Percentiles rank a stretch among this genome's conserved stretches.
These are phyloP conservation scores for Drosophila kanapiae DNA, from an alignment of 1,140 invertebrate species.

Conservation along the genomic window DNA sequence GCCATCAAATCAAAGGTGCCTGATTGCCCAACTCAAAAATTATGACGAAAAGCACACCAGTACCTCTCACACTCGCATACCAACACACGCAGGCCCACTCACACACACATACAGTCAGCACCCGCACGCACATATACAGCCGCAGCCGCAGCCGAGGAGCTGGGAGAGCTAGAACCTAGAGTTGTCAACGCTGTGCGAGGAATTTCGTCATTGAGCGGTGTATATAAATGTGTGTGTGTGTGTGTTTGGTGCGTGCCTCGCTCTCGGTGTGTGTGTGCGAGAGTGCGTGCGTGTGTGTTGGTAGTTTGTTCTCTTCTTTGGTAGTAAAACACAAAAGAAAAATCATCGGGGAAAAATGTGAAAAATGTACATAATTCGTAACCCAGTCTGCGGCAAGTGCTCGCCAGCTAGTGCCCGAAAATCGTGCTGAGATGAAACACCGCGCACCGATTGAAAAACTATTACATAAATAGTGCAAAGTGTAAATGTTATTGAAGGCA, in stretches of 20 bases:
- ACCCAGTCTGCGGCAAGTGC: slow-evolving; percentile 41
- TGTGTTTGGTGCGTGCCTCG: slow-evolving; percentile 63
- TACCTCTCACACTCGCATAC: slow-evolving; percentile 26
- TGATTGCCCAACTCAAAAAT: slow-evolving; percentile 62
- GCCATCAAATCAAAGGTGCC: slow-evolving; percentile 39
- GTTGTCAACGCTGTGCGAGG: slow-evolving; percentile 75
- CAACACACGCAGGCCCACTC: slow-evolving; percentile 34
- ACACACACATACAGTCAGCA: slow-evolving; percentile 7
- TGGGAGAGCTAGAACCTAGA: slow-evolving; percentile 76
- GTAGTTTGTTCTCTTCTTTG: slow-evolving; percentile 58
- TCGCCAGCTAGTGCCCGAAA: slow-evolving; percentile 37
- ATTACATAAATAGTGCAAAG: slow-evolving; percentile 82
- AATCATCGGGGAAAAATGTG: slow-evolving; percentile 60
- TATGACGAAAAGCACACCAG: slow-evolving; percentile 70
- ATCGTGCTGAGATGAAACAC: slow-evolving; percentile 45
- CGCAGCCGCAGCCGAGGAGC: slow-evolving; percentile 49
- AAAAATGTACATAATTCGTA: slow-evolving; percentile 65
- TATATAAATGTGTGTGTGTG: slow-evolving; percentile 47
- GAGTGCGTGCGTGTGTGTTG: slow-evolving; percentile 59
- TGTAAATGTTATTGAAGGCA: slow-evolving; percentile 82
- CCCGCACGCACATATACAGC: slow-evolving; percentile 40
- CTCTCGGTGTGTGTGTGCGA: slow-evolving; percentile 55
- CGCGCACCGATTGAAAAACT: slow-evolving; percentile 71
- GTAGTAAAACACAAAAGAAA: slow-evolving; percentile 77
- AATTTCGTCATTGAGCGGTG: slow-evolving; percentile 83